Evolutionary conservation across 1,140 invertebrate species (phyloP).

Genomic region (Drosophila mojavensis): DNA sequence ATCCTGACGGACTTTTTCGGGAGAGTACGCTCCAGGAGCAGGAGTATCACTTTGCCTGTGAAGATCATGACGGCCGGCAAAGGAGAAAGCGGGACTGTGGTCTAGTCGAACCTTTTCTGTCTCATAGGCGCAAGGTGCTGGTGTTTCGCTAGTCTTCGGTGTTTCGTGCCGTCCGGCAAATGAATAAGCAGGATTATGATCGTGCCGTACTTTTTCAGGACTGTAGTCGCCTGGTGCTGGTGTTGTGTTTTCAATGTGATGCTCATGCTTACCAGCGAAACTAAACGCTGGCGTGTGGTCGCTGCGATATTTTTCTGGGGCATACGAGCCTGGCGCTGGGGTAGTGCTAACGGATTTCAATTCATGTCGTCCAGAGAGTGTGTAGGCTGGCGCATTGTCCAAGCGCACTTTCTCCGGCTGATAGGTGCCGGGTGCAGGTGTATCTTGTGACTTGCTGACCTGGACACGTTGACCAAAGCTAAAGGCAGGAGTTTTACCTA

Average conservation of each 20-base stretch:
- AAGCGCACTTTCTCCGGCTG: slow-evolving; percentile 88
- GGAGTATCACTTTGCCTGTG: slow-evolving; percentile 85
- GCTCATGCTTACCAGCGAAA: slow-evolving; percentile 85
- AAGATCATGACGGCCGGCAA: slow-evolving; percentile 85
- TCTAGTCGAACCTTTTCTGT: slow-evolving; percentile 87
- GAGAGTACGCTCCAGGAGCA: slow-evolving; percentile 87
- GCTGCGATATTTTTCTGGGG: slow-evolving; percentile 86
- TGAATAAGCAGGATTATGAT: slow-evolving; percentile 86
- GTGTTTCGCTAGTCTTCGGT: slow-evolving; percentile 85
- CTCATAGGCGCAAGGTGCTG: slow-evolving; percentile 85
- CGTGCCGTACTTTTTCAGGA: slow-evolving; percentile 87
- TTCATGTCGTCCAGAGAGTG: slow-evolving; percentile 85
- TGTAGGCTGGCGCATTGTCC: slow-evolving; percentile 86
- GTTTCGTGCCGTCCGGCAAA: slow-evolving; percentile 85
- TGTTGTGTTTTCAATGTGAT: slow-evolving; percentile 87
- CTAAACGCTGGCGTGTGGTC: slow-evolving; percentile 86
- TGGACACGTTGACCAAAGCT: slow-evolving; percentile 86
- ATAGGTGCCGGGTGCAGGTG: slow-evolving; percentile 87
- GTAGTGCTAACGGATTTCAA: slow-evolving; percentile 85
- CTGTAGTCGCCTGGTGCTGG: slow-evolving; percentile 92
- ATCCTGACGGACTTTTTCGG: slow-evolving; percentile 86
- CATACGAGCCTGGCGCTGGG: slow-evolving; percentile 87
- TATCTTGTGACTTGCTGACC: slow-evolving; percentile 85
- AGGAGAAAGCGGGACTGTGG: slow-evolving; percentile 85
- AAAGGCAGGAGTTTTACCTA: slow-evolving; percentile 85